Evolutionary conservation across 2,888 invertebrate genomes (phyloP).

Genomic region (Boloria euphrosyne): DNA sequence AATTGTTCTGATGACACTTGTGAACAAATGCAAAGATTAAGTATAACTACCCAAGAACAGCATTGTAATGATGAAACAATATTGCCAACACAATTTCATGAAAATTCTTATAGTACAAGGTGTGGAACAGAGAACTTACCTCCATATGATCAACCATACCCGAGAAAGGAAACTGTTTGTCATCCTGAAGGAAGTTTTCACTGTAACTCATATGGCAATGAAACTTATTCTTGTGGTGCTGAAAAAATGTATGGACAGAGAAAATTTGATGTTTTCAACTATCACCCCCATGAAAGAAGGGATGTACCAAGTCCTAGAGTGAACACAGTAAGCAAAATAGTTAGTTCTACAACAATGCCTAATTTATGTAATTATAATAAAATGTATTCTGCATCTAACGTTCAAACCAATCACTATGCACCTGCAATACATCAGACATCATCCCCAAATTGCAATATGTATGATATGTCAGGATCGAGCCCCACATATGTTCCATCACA

Average conservation of each 20-base stretch:
- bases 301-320: conserved; percentile 67
- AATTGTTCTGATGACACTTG: conserved; percentile 63
- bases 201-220: conserved; percentile 66
- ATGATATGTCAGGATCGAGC: conserved; percentile 64
- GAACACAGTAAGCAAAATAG: conserved; percentile 75
- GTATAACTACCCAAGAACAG: conserved; percentile 69
- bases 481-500: conserved; percentile 75
- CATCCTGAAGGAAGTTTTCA: conserved; percentile 69
- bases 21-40: conserved; percentile 68
- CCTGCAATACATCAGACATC: conserved; percentile 57
- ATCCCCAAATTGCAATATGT: conserved; percentile 67
- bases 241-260: conserved; percentile 72
- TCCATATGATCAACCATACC: conserved; percentile 64
- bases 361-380: conserved; percentile 72
- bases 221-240: conserved; percentile 65
- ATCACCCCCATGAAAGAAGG: conserved; percentile 66
- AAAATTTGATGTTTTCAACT: conserved; percentile 71
- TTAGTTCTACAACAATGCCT: conserved; percentile 77
- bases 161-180: conserved; percentile 62
- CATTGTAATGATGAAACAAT: conserved; percentile 65
- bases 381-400: conserved; percentile 56
- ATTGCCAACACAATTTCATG: conserved; percentile 64
- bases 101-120: conserved; percentile 58
- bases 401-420: conserved; percentile 63
- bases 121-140: conserved; percentile 59